Base-by-base conservation (phyloP, 2,888 invertebrate species). In the Willowsia nigromaculata region DNA sequence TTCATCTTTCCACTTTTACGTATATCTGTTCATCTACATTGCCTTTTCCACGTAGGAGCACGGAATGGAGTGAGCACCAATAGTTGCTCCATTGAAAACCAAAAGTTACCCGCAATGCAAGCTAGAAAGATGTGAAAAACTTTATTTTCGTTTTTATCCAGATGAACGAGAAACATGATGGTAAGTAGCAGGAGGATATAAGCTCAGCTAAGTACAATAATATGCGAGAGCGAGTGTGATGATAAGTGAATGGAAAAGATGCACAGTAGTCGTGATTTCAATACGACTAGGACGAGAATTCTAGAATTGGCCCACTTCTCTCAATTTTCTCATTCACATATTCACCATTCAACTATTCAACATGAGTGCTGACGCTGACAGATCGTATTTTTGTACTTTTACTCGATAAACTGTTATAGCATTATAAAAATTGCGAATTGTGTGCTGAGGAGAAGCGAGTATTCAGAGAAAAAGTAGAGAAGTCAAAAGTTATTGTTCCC, bases 401-500 rank as follows among this genome's bases (percentile, higher is more conserved):
- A 74, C 68, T 43, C 25, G 74, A 74, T 50, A 71, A 53, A 56
- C 82, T 56, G 40, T 27, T 33, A 27, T 22, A 43, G 5, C 22
- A 68, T 33, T 33, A 37, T 33, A 37, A 22, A 37, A 25, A 9
- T 1, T 53, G 33, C 33, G 33, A 7, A 27, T 47, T 71, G 25
- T 27, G 27, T 74, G 74, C 4, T 0, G 27, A 74, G 43, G 78
- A 56, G 56, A n/a, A 53, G n/a, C 0, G 18, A 1, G 56, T 78
- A 40, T 59, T 81, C 18, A n/a, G 18, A 18, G 37, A 68, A 25
- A 40, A 85, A 33, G 56, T 25, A 27, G 68, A 71, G 62, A 65
- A 84, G 83, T 78, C 68, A 76, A 83, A 83, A 83, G 83, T 83
- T 83, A 88, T 88, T 88, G 88, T 88, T 88, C 88, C 76, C 83